Evolutionary conservation across 2,113 vertebrate species (phyloP).

Genomic region (Thomomys bottae): DNA sequence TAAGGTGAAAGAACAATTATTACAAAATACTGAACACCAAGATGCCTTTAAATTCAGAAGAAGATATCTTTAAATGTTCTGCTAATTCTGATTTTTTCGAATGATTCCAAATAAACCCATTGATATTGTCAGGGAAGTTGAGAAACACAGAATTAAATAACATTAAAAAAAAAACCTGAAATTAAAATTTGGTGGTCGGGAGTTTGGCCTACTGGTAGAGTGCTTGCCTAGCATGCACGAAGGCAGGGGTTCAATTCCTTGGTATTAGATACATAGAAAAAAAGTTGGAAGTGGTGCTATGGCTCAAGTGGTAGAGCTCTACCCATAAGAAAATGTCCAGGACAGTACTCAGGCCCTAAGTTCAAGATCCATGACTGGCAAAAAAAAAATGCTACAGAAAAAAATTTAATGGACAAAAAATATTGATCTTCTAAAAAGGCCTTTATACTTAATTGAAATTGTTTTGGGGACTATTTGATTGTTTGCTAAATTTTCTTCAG

Average conservation of each 20-base stretch:
- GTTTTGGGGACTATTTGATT: not conserved
- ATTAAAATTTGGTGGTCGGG: slow-evolving; percentile 54
- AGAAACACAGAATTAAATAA: not conserved
- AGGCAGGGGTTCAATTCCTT: no score
- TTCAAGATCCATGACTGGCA: no score
- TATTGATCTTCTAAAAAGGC: not conserved
- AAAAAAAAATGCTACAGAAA: slow-evolving; percentile 2
- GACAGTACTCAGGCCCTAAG: no score
- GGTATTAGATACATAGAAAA: no score
- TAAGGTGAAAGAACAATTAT: not conserved
- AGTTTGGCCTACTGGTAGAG: no score
- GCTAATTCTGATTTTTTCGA: slow-evolving; percentile 31
- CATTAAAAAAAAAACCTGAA: slow-evolving; percentile 36
- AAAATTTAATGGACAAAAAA: not conserved
- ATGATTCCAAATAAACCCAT: not conserved
- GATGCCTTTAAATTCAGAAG: slow-evolving; percentile 13
- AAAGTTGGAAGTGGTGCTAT: no score
- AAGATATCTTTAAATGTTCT: slow-evolving; percentile 12
- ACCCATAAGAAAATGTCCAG: no score
- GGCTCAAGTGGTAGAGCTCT: no score
- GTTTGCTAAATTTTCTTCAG: slow-evolving; percentile 14
- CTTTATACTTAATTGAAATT: not conserved
- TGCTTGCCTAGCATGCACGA: no score
- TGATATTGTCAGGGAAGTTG: not conserved
- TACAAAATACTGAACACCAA: not conserved